Evolutionary conservation across 1,140 invertebrate species (phyloP), one percentile per base, ranked within the genome.

Genomic region (Homalodisca vitripennis): DNA sequence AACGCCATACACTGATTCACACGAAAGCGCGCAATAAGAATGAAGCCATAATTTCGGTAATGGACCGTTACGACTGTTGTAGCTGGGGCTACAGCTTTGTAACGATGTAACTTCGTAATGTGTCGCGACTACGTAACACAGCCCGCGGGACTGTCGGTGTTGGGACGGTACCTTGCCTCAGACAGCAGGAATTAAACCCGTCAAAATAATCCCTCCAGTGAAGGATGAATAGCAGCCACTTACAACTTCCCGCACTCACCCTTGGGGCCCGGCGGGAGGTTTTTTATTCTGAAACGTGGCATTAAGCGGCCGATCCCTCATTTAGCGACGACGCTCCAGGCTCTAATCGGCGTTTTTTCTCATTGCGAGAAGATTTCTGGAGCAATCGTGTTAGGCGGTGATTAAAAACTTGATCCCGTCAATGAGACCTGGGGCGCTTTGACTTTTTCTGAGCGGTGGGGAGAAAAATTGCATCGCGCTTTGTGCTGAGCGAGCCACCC

Each of bases 391-490:
- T 51, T 51, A 51, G 34, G 48, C 48, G 48, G 48, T 51, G 48
- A 51, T 51, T 51, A 51, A 51, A 51, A 51, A 51, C 48, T 51
- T 51, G 48, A 51, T 51, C 48, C 48, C 48, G 48, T 51, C 48
- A 51, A 51, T 51, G 48, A 51, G 48, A 10, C 48, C 48, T 20
- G 3, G 6, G 48, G 48, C 48, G 17, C 48, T 51, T 51, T 51
- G 48, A 51, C 48, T 51, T 20, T 6, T 51, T 51, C n/a, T 20
- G 22, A 51, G 48, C 6, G n/a, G 14, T 51, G 3, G 48, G 48
- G 48, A 22, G 17, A 51, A 51, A 51, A 51, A 51, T 51, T 22
- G 48, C 48, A 51, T 51, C 22, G 48, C 22, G 48, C 34, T 41
- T 6, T 10, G 34, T 17, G n/a, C n/a, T n/a, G n/a, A n/a, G n/a